Conservation (phyloP, 1,140 invertebrate species). For the Zaprionus vittiger region DNA sequence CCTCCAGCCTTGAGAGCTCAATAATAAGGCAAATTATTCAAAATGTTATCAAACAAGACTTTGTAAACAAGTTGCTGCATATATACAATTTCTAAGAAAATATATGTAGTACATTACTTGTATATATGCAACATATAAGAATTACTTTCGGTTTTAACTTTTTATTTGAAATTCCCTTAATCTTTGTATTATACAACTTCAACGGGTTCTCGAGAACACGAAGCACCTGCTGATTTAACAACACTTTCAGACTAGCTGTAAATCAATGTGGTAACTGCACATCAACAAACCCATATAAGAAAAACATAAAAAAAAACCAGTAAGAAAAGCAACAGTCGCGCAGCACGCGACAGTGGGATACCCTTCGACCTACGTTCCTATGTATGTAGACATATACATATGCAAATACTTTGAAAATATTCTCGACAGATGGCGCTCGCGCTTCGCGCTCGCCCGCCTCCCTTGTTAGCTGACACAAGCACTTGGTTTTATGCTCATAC, state of each 20-base stretch:
- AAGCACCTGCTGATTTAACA: background rate
- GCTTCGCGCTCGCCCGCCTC: too few relatives aligned
- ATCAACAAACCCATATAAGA: background rate
- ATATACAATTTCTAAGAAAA: background rate
- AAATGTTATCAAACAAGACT: background rate
- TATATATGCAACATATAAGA: background rate
- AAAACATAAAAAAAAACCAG: too few relatives aligned
- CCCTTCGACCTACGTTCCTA: too few relatives aligned
- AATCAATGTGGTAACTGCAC: background rate
- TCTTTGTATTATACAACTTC: background rate
- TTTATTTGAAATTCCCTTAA: background rate
- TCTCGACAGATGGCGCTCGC: too few relatives aligned
- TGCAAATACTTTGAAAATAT: too few relatives aligned
- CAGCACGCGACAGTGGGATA: too few relatives aligned
- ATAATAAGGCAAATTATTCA: background rate
- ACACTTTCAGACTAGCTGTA: background rate
- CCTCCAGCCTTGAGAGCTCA: conserved; percentile 10
- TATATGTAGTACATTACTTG: background rate
- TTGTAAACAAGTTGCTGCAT: background rate
- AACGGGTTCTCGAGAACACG: background rate
- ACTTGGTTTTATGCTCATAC: too few relatives aligned
- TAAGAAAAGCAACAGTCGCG: too few relatives aligned
- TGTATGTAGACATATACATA: too few relatives aligned
- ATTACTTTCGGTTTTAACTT: background rate
- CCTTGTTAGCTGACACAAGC: too few relatives aligned